A percentile compares a stretch with the other conserved stretches of the same genome.
phyloP scores from a whole-genome alignment of 2,888 invertebrate species.

The Drosophila buzzatii region DNA sequence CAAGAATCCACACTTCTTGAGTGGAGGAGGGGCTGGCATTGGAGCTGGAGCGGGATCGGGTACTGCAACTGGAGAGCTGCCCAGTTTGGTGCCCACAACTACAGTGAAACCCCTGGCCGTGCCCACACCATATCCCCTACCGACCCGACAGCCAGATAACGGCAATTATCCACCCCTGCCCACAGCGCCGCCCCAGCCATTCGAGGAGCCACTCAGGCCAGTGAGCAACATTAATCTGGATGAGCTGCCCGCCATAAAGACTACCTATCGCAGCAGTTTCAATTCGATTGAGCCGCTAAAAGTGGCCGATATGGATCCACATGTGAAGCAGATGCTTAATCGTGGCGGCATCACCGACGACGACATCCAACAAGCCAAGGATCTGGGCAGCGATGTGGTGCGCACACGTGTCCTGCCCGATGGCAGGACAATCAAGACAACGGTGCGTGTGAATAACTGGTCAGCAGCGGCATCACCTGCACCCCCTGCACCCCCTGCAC shows the following conservation, averaged over 20 bases:
- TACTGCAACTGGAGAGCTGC: background rate
- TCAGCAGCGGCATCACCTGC: background rate
- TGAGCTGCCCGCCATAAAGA: slow-evolving; percentile 45
- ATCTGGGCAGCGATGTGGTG: slow-evolving; percentile 41
- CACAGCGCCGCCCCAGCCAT: slow-evolving; percentile 28
- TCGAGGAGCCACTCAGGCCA: slow-evolving; percentile 46
- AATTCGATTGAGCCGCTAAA: slow-evolving; percentile 25
- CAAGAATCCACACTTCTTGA: background rate
- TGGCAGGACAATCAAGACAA: slow-evolving; percentile 59
- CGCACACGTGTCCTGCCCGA: slow-evolving; percentile 61
- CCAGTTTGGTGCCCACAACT: background rate
- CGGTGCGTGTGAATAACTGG: slow-evolving; percentile 40
- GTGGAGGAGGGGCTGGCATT: too few species aligned
- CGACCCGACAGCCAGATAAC: background rate
- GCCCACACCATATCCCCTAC: slow-evolving; percentile 2
- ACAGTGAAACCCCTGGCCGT: slow-evolving; percentile 1
- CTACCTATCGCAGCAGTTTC: slow-evolving; percentile 27
- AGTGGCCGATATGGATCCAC: slow-evolving; percentile 42
- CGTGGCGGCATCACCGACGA: slow-evolving; percentile 66
- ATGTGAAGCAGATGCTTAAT: slow-evolving; percentile 43
- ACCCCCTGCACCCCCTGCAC: background rate
- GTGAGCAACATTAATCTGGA: slow-evolving; percentile 37
- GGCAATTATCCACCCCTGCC: slow-evolving; percentile 27
- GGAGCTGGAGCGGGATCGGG: background rate
- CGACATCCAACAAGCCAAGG: slow-evolving; percentile 51